Evolutionary conservation across 2,888 invertebrate genomes (phyloP).

Genomic region (Ormyrus pomaceus): DNA sequence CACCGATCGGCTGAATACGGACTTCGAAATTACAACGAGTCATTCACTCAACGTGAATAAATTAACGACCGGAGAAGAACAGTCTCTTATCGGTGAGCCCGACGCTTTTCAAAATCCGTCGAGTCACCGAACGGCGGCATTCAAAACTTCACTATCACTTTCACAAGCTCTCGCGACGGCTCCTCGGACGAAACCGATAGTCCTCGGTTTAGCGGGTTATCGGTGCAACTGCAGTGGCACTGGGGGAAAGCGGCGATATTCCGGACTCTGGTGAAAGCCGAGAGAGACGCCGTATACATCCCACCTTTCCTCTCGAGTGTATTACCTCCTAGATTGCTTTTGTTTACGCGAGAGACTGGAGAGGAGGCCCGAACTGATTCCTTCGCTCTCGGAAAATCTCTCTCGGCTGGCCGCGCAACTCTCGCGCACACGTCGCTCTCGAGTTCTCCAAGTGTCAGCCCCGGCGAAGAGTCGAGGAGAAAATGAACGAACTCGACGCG

Average conservation of each 20-base stretch:
- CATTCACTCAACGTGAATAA: neutral
- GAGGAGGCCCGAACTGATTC: too few species aligned
- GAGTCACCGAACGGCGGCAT: neutral
- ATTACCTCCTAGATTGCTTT: too few species aligned
- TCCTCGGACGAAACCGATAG: too few species aligned
- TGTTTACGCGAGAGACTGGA: too few species aligned
- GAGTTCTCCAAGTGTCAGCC: neutral
- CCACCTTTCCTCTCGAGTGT: neutral
- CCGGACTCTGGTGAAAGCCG: constrained; percentile 41
- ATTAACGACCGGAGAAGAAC: neutral
- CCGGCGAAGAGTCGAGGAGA: neutral
- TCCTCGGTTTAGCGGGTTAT: too few species aligned
- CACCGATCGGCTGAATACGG: too few species aligned
- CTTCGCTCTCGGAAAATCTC: neutral
- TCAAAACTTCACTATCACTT: too few species aligned
- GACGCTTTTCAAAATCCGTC: neutral
- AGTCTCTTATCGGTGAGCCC: neutral
- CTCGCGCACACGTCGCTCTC: neutral
- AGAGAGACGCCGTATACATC: too few species aligned
- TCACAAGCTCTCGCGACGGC: too few species aligned
- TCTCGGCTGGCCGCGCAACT: neutral
- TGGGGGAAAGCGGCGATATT: neutral
- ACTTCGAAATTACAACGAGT: too few species aligned
- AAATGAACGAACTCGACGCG: neutral
- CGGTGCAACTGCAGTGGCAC: too few species aligned